Base-by-base conservation (phyloP, 1,140 invertebrate species). In the Lutraria rhynchaena region DNA sequence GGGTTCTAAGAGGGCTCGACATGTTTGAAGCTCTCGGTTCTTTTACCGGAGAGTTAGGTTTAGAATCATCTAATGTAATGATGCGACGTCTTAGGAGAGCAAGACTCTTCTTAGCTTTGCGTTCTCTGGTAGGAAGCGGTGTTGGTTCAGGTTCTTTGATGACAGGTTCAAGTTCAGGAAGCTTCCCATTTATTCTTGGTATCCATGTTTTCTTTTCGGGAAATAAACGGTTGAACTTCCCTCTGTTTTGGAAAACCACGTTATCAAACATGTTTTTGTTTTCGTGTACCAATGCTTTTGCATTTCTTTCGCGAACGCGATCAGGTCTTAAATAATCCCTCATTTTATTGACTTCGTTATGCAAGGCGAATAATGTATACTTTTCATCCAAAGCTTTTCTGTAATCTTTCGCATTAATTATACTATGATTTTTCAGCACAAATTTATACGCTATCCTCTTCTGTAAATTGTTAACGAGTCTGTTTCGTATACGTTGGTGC, bases 331-430 rank as follows among this genome's bases (percentile, higher is more conserved):
- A 74, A 35, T 57, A 65, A 13, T 53, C 19, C 46, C 80, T n/a
- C 85, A 86, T 86, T 55, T 71, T 46, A 27, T 65, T 69, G n/a
- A 86, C 37, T 60, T 86, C 85, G 31, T 83, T 53, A 4, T 82
- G 74, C 29, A 86, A 57, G 11, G 77, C 74, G n/a, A 73, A 60
- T 27, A 57, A 57, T 3, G 85, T 81, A 63, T 86, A 84, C n/a
- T 67, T 70, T 44, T 82, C 51, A 46, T 84, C 81, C 15, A 86
- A 76, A 0, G 85, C 85, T 22, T 70, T 83, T 3, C 69, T 24
- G 31, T 82, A 80, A 46, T 82, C 73, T 4, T 49, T 44, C 15
- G 70, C 58, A 9, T 53, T 5, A 31, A 35, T 37, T 22, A 86
- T 78, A 27, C 71, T 81, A 24, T 86, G 85, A n/a, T 57, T 69